These are phyloP conservation scores for Plodia interpunctella DNA, from an alignment of 1,140 invertebrate genomes.

Conservation along the genomic window DNA sequence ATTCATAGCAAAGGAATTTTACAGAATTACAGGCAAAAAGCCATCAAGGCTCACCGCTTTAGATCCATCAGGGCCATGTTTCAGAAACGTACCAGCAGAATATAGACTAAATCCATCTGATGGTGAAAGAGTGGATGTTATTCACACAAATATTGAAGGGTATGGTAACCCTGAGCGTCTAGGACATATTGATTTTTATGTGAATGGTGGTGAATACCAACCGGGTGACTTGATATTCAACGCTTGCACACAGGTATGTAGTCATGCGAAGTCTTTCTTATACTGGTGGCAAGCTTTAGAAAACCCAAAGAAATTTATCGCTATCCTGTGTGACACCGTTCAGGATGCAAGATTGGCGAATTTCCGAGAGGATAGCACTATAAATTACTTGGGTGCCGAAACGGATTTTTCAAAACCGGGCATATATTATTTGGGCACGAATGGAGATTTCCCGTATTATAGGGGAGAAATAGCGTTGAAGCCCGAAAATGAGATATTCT, in stretches of 20 bases:
- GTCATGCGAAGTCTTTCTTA: conserved; percentile 47
- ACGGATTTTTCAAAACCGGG: conserved; percentile 50
- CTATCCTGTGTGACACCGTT: conserved; percentile 44
- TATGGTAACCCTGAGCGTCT: conserved; percentile 82
- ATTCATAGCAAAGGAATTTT: conserved; percentile 52
- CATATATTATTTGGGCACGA: conserved; percentile 55
- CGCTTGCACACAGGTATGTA: conserved; percentile 58
- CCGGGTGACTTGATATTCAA: conserved; percentile 70
- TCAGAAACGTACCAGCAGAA: conserved; percentile 66
- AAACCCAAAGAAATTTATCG: conserved; percentile 60
- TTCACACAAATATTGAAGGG: conserved; percentile 84
- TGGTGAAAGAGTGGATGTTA: conserved; percentile 79
- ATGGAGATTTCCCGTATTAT: conserved; percentile 62
- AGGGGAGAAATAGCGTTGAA: conserved; percentile 52
- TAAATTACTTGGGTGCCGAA: conserved; percentile 48
- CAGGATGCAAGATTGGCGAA: conserved; percentile 55
- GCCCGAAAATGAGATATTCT: conserved; percentile 53
- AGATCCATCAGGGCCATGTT: conserved; percentile 82
- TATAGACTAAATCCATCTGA: conserved; percentile 77
- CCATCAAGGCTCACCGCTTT: conserved; percentile 80
- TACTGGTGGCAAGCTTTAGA: conserved; percentile 65
- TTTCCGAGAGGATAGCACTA: conserved; percentile 45
- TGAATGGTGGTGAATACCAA: conserved; percentile 85
- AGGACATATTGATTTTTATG: conserved; percentile 86
- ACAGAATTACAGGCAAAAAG: conserved; percentile 44